These are phyloP conservation scores for Brachyptera risi DNA, from an alignment of 2,888 invertebrate species.

Conservation along the genomic window DNA sequence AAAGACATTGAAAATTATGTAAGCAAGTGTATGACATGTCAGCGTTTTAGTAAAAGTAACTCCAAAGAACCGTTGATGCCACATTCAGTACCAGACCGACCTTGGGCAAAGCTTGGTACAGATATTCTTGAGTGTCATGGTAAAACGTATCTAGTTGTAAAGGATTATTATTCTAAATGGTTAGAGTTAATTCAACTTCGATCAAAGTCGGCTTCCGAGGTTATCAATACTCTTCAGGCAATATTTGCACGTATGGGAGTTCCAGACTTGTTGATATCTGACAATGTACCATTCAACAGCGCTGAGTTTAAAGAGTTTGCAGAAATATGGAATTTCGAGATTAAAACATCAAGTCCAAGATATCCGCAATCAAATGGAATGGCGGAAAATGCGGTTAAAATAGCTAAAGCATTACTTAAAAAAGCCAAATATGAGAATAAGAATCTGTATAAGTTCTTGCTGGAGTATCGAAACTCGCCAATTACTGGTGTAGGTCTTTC, in stretches of 20 bases:
- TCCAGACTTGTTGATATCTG: neutral
- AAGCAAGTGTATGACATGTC: slow-evolving; percentile 16
- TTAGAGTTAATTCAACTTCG: neutral
- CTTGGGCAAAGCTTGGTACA: neutral
- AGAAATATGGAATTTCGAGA: neutral
- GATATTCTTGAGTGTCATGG: slow-evolving; percentile 14
- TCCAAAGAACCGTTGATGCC: slow-evolving; percentile 32
- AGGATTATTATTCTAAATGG: slow-evolving; percentile 9
- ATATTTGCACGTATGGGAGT: neutral
- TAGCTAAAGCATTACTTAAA: neutral
- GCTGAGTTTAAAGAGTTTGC: neutral
- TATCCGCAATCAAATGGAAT: neutral
- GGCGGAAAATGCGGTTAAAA: neutral
- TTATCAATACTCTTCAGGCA: neutral
- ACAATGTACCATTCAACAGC: slow-evolving; percentile 7
- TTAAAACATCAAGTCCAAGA: slow-evolving; percentile 6
- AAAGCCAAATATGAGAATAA: neutral
- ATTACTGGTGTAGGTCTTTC: neutral
- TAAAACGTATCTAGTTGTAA: neutral
- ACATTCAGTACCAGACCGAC: slow-evolving; percentile 28
- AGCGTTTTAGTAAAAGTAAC: slow-evolving; percentile 10
- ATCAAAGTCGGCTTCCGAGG: neutral
- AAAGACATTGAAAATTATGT: slow-evolving; percentile 36
- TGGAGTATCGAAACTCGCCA: neutral
- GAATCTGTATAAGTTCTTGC: neutral